Evolutionary conservation across 2,888 invertebrate genomes (phyloP).

Genomic region (Nipponacmea schrenckii): DNA sequence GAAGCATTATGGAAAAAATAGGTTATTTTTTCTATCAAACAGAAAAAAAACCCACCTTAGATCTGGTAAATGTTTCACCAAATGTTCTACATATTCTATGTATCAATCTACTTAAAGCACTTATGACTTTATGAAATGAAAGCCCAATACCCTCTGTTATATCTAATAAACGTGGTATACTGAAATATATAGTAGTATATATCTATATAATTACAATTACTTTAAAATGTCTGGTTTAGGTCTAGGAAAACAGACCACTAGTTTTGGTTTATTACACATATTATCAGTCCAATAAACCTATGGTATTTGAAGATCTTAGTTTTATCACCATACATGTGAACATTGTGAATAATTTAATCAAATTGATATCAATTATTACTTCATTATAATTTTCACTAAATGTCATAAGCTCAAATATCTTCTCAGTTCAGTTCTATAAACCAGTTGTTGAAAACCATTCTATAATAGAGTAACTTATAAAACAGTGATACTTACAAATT

Average conservation of each 20-base stretch:
- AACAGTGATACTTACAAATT: conserved; percentile 60
- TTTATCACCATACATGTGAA: too few relatives aligned
- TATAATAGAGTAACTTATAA: too few relatives aligned
- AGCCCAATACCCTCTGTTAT: conserved; percentile 72
- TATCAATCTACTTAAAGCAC: conserved; percentile 72
- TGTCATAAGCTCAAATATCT: too few relatives aligned
- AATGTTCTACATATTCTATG: conserved; percentile 76
- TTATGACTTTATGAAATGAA: conserved; percentile 70
- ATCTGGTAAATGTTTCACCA: conserved; percentile 74
- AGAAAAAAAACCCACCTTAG: conserved; percentile 50
- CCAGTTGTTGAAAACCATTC: too few relatives aligned
- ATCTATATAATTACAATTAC: too few relatives aligned
- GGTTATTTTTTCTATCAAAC: not conserved
- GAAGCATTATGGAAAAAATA: not conserved
- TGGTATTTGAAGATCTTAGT: too few relatives aligned
- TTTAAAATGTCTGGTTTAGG: too few relatives aligned
- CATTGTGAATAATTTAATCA: too few relatives aligned
- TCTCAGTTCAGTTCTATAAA: too few relatives aligned
- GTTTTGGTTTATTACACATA: not conserved
- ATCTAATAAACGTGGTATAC: conserved; percentile 74
- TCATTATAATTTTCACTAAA: too few relatives aligned
- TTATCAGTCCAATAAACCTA: conserved; percentile 6
- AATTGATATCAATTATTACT: too few relatives aligned
- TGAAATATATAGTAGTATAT: conserved; percentile 60
- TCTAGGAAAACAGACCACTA: too few relatives aligned